Base-by-base conservation (phyloP, 2,113 vertebrate species). In the Speoplatyrhinus poulsoni region DNA sequence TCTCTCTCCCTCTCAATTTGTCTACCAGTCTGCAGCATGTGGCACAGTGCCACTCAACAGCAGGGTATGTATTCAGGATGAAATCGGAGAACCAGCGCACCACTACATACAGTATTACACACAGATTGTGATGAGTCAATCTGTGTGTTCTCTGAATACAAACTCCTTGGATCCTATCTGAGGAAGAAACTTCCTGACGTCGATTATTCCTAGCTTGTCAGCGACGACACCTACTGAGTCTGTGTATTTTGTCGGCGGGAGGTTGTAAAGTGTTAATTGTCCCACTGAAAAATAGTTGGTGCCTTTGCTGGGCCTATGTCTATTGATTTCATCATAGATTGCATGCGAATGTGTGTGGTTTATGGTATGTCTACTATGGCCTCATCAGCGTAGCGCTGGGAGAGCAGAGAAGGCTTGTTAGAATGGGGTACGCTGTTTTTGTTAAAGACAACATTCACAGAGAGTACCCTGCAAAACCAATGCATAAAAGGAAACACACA, bases 301-400 rank as follows among this genome's bases (percentile, higher is more conserved):
- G 50, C 56, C 56, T 77, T 65, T 64, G 82, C 59, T 73, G 63
- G 75, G 82, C 76, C 36, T 41, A 77, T 88, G 82, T 87, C 82
- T 60, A 82, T 82, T 72, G 85, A 82, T 90, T 89, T 82, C 85
- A 84, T 90, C 89, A 89, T 86, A 82, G 80, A 87, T 85, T 80
- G 69, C 73, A 72, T 76, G 70, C 70, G 62, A 50, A 62, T 48
- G 17, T 65, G 58, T 71, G 59, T 15, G 61, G 76, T 65, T 41
- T 41, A 62, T 75, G 82, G 71, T 50, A 41, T 1, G 53, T 41
- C 64, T 73, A 72, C 79, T 65, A 54, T 62, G 67, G 65, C 75
- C 75, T 53, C 8, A 64, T 56, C 56, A 82, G 77, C 75, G 73
- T 66, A 46, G 52, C 54, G 70, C 74, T 69, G 54, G 55, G 69